A percentile compares a stretch with the other conserved stretches of the same genome.
These are phyloP conservation scores for Mayetiola destructor DNA, from an alignment of 2,888 invertebrate species.

Conservation along the genomic window DNA sequence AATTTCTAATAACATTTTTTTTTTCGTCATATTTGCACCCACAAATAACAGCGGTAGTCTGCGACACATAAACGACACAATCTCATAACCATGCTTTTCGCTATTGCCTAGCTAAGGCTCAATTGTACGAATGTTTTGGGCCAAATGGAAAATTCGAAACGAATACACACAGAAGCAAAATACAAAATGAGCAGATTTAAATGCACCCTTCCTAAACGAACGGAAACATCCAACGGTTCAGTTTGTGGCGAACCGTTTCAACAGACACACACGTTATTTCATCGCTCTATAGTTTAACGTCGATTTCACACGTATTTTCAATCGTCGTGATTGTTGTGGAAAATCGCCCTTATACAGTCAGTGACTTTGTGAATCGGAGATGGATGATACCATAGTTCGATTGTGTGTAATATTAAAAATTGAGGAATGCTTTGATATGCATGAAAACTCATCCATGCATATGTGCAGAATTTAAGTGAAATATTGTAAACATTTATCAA, in stretches of 20 bases:
- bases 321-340: no score
- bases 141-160: background rate
- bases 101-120: no score
- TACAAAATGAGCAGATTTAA: background rate
- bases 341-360: no score
- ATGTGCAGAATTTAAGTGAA: constrained; percentile 9
- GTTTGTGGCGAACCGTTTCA: background rate
- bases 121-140: no score
- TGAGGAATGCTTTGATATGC: background rate
- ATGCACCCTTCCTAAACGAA: background rate
- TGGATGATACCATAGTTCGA: background rate
- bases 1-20: no score
- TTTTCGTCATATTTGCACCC: no score
- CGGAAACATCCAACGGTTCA: background rate
- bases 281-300: background rate
- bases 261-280: background rate
- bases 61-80: no score
- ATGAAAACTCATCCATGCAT: background rate
- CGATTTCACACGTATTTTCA: background rate
- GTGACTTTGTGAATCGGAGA: no score
- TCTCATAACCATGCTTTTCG: no score
- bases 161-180: background rate
- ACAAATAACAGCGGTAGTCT: no score
- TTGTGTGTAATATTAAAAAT: background rate
- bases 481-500: constrained; percentile 11